phyloP scores from a whole-genome alignment of 2,888 invertebrate genomes.

The Isotomurus palustris region DNA sequence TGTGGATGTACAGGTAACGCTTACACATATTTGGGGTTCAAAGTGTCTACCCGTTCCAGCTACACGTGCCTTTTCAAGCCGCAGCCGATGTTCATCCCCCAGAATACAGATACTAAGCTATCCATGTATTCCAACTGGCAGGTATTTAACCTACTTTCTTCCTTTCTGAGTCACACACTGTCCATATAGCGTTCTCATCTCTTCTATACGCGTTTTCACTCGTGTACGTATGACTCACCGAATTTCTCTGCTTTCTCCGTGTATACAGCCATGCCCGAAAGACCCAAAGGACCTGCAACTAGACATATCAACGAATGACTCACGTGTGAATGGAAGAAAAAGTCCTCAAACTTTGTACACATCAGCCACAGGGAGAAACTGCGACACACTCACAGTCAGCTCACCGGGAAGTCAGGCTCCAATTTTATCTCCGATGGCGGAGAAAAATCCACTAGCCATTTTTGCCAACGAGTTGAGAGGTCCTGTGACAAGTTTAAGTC shows the following conservation, averaged over 20 bases:
- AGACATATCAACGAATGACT: conserved; percentile 40
- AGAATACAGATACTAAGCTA: conserved; percentile 71
- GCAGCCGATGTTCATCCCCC: conserved; percentile 83
- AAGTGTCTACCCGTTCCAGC: conserved; percentile 83
- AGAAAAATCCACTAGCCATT: conserved; percentile 4
- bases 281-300: conserved; percentile 38
- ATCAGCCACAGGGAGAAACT: conserved; percentile 30
- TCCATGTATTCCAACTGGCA: conserved; percentile 95
- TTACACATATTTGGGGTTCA: conserved; percentile 83
- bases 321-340: conserved; percentile 42
- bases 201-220: neutral
- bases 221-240: neutral
- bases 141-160: conserved; percentile 14
- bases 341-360: conserved; percentile 36
- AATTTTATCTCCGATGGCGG: conserved; percentile 29
- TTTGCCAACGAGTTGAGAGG: neutral
- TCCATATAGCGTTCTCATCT: neutral
- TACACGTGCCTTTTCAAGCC: conserved; percentile 90
- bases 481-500: conserved; percentile 7
- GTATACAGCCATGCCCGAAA: conserved; percentile 40
- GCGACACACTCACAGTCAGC: conserved; percentile 41
- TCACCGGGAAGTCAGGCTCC: conserved; percentile 38
- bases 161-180: neutral
- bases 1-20: conserved; percentile 55
- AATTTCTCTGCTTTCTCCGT: conserved; percentile 1